Conservation (phyloP, 1,140 invertebrate genomes). For the Oryctes rhinoceros region DNA sequence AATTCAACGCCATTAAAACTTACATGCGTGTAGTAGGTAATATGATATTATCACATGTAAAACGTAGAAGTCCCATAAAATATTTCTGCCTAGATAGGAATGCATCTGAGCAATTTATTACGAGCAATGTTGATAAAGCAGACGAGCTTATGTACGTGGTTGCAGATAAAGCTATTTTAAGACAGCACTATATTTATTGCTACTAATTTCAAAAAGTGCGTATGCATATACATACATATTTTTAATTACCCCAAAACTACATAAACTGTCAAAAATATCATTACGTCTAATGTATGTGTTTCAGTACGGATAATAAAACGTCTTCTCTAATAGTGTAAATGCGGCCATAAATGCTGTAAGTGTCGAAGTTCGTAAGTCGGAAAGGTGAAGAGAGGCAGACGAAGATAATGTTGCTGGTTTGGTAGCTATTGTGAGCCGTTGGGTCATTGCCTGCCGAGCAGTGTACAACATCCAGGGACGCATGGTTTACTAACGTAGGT, state of each 20-base stretch:
- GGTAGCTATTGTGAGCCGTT: slow-evolving; percentile 45
- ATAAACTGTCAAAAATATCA: neutral
- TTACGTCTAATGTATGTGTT: neutral
- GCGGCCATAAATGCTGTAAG: neutral
- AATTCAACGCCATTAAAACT: no score
- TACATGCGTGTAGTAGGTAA: no score
- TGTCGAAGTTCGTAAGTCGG: slow-evolving; percentile 19
- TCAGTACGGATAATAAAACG: neutral
- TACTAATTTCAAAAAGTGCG: no score
- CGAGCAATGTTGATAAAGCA: no score
- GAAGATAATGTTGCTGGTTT: slow-evolving; percentile 48
- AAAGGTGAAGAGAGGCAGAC: slow-evolving; percentile 40
- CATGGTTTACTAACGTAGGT: neutral
- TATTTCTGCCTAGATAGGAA: no score
- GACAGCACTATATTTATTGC: no score
- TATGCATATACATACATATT: no score
- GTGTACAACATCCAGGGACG: slow-evolving; percentile 21
- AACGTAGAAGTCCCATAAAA: no score
- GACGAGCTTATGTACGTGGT: no score
- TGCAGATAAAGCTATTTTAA: no score
- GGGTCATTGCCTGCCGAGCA: slow-evolving; percentile 46
- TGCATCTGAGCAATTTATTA: no score
- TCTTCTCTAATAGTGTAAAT: slow-evolving; percentile 3
- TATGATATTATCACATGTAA: no score
- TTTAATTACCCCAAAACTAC: neutral